These are phyloP conservation scores for Poeciliopsis paucimaculata DNA, from an alignment of 2,797 vertebrate species.

Conservation along the genomic window DNA sequence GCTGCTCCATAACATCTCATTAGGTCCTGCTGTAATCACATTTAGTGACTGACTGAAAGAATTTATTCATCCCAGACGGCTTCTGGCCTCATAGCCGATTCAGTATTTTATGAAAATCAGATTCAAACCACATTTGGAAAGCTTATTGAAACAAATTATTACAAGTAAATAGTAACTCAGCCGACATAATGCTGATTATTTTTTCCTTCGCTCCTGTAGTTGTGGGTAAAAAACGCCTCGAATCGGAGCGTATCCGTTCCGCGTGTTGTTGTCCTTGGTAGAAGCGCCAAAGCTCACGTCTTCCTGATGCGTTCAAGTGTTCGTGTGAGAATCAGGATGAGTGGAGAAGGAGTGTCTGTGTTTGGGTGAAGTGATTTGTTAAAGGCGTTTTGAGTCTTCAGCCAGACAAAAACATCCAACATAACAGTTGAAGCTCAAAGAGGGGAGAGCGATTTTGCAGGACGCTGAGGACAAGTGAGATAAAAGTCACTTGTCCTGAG, in stretches of 20 bases:
- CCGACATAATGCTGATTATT: background rate
- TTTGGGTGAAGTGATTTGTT: background rate
- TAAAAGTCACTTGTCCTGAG: background rate
- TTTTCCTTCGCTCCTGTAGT: background rate
- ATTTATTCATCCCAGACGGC: background rate
- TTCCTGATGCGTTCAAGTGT: background rate
- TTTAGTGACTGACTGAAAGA: background rate
- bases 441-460: background rate
- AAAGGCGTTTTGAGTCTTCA: background rate
- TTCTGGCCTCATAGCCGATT: background rate
- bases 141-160: background rate
- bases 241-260: background rate
- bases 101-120: background rate
- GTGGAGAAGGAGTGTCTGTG: background rate
- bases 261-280: background rate
- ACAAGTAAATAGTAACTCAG: background rate
- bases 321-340: background rate
- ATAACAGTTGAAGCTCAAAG: background rate
- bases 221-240: background rate
- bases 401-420: background rate
- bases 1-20: background rate
- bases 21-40: background rate
- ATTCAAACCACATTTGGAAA: background rate
- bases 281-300: background rate
- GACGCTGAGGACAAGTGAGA: background rate